A percentile compares a stretch with the other conserved stretches of the same genome.
Conservation (phyloP, 2,113 vertebrate species). For the Sigmodon hispidus region DNA sequence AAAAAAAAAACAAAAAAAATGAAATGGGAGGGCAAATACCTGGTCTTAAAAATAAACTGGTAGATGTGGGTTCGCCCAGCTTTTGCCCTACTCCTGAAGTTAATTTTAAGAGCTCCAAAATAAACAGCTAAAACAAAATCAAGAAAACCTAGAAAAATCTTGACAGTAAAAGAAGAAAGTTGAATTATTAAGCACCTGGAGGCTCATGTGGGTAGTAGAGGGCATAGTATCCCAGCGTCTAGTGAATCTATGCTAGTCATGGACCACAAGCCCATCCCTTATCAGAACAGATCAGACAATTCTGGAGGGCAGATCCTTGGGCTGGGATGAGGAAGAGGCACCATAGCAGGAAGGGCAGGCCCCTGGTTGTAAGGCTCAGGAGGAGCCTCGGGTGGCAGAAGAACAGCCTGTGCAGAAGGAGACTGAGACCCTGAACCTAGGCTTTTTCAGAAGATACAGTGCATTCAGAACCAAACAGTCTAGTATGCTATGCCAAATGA, state of each 20-base stretch:
- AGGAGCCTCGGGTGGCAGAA: accelerated
- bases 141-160: accelerated
- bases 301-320: not conserved
- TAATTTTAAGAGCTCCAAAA: accelerated
- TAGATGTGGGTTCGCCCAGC: accelerated
- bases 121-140: not conserved
- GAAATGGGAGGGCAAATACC: not conserved
- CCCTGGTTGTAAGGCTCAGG: too few relatives aligned
- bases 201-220: accelerated
- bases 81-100: too few relatives aligned
- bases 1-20: not conserved
- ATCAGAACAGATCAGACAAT: accelerated
- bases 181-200: accelerated
- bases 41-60: accelerated
- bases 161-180: not conserved
- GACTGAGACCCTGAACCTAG: accelerated
- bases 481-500: accelerated
- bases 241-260: accelerated
- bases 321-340: not conserved
- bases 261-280: accelerated
- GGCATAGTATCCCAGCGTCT: accelerated
- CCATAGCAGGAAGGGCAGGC: not conserved
- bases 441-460: accelerated
- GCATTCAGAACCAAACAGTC: accelerated
- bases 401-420: not conserved